A percentile compares a stretch with the other conserved stretches of the same genome.
phyloP scores from a whole-genome alignment of 2,888 invertebrate genomes.

The Sesamia inferens region DNA sequence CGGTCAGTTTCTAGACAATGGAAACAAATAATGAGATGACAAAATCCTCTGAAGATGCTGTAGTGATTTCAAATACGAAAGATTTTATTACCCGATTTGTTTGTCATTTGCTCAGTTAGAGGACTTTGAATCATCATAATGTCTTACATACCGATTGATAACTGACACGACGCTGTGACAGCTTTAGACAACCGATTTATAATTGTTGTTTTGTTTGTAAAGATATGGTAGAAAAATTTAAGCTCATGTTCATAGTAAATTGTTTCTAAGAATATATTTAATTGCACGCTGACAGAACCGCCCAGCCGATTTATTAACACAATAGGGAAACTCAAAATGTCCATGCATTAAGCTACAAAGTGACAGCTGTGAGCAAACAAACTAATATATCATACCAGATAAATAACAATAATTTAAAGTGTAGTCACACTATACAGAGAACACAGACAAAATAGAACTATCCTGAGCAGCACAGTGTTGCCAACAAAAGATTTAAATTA shows the following conservation, averaged over 20 bases:
- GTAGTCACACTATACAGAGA: constrained; percentile 26
- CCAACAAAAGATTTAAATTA: constrained; percentile 53
- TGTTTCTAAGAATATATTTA: not conserved
- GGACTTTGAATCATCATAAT: too few species aligned
- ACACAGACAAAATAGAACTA: constrained; percentile 59
- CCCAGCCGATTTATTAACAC: constrained; percentile 3
- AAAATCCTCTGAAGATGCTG: not conserved
- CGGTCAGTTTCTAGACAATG: not conserved
- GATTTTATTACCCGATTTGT: too few species aligned
- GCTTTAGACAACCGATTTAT: not conserved
- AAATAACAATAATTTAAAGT: constrained; percentile 31
- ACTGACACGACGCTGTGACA: not conserved
- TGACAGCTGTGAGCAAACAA: constrained; percentile 18
- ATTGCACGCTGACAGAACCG: not conserved
- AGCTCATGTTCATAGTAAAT: not conserved
- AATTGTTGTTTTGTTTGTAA: not conserved
- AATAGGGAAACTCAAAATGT: constrained; percentile 4
- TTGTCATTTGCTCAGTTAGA: too few species aligned
- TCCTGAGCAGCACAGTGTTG: constrained; percentile 47
- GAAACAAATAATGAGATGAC: constrained; percentile 4
- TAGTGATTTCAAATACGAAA: too few species aligned
- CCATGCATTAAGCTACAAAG: constrained; percentile 1
- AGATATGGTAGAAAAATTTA: not conserved
- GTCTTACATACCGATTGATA: too few species aligned
- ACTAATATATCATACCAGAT: constrained; percentile 26